A percentile compares a stretch with the other conserved stretches of the same genome.
These are phyloP conservation scores for Alitta virens DNA, from an alignment of 2,888 invertebrate species.

Conservation along the genomic window DNA sequence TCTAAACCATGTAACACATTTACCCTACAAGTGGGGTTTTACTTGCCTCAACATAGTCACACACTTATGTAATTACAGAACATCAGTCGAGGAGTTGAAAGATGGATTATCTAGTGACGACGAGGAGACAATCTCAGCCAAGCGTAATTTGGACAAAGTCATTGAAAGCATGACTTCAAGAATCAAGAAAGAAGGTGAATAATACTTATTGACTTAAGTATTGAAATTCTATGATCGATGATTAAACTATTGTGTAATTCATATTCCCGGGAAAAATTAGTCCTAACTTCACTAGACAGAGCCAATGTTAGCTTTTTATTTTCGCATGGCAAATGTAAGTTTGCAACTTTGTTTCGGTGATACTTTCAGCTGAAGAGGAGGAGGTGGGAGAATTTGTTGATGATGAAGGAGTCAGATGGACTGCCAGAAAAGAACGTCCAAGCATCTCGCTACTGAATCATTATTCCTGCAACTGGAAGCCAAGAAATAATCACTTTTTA, in stretches of 20 bases:
- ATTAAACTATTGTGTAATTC: too few species aligned
- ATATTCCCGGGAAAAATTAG: too few species aligned
- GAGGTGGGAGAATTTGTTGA: constrained; percentile 49
- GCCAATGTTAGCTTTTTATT: too few species aligned
- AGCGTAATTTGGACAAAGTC: constrained; percentile 9
- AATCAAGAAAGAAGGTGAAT: constrained; percentile 17
- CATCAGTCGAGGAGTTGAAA: constrained; percentile 49
- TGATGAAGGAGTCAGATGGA: constrained; percentile 56
- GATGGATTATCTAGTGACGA: constrained; percentile 28
- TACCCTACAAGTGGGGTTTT: too few species aligned
- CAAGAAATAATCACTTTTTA: constrained; percentile 73
- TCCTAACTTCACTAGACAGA: too few species aligned
- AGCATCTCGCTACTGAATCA: constrained; percentile 64
- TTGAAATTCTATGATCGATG: too few species aligned
- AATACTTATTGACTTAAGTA: too few species aligned
- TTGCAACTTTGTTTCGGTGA: too few species aligned
- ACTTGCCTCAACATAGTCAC: too few species aligned
- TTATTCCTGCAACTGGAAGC: constrained; percentile 71
- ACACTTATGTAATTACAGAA: too few species aligned
- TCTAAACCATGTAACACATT: too few species aligned
- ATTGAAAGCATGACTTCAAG: constrained; percentile 18
- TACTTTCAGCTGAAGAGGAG: neutral
- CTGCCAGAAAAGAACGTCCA: constrained; percentile 53
- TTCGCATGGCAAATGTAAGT: too few species aligned
- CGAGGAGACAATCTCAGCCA: constrained; percentile 4